Base-by-base conservation (phyloP, 2,113 vertebrate genomes). In the Dasypus novemcinctus region DNA sequence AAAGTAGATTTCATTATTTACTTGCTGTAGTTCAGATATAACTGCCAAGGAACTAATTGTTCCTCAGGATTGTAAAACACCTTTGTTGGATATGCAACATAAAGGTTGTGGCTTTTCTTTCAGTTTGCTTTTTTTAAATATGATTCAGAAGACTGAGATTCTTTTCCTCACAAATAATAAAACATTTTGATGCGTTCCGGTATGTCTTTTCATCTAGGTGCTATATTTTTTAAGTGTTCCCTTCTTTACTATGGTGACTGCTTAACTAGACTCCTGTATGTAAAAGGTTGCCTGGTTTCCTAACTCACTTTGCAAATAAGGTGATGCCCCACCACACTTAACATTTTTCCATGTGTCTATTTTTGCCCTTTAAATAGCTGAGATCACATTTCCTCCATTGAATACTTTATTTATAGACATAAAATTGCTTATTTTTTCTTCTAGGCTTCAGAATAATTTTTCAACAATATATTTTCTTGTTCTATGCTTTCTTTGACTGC, bases 261-360 rank as follows among this genome's bases (percentile, higher is more conserved):
- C 38, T 69, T 72, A 38, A 46, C 52, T 82, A 91, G 36, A 91
- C 87, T 89, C 57, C 29, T 68, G 15, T 49, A 7, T 21, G 41
- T 72, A 79, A 61, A 57, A 29, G 0, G 6, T 29, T 82, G 38
- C 18, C 15, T 82, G 1, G 9, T 63, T 4, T 90, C 31, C 31
- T 72, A 41, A 68, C 7, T 79, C 49, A 90, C 20, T 79, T 83
- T 54, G 17, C 57, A 93, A 80, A 96, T 68, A 96, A 31, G 57
- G 49, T 46, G 80, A 3, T 29, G 1, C 13, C 68, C 38, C 18
- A 38, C 12, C 31, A 38, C 21, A 31, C 49, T 66, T 57, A 49
- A 41, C 4, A 17, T 69, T n/a, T 75, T 69, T 33, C 46, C 20
- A 0, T 3, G 57, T 25, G 21, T 54, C 76, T 85, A 20, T 43